Conservation (phyloP, 2,888 invertebrate genomes). For the Cephus pulcher region DNA sequence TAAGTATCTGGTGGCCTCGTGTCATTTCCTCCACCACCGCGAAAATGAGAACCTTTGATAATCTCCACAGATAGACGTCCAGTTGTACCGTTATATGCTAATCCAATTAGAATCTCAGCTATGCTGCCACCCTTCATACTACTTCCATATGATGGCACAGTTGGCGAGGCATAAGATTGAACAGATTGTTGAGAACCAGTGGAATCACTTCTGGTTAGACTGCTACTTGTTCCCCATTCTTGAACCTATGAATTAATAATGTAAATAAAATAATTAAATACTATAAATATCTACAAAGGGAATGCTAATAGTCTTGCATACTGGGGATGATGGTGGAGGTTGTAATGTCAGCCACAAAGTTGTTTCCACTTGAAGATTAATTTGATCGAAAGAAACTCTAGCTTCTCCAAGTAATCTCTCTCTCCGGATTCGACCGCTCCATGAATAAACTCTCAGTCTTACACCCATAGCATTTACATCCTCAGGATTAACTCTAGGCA, state of each 20-base stretch:
- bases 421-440: slow-evolving; percentile 90
- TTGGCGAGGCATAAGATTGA: slow-evolving; percentile 66
- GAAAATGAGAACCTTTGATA: slow-evolving; percentile 80
- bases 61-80: slow-evolving; percentile 94
- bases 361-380: slow-evolving; percentile 91
- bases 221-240: slow-evolving; percentile 62
- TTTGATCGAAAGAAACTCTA: slow-evolving; percentile 88
- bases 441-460: slow-evolving; percentile 88
- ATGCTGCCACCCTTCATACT: slow-evolving; percentile 87
- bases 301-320: slow-evolving; percentile 20
- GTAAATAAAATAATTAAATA: neutral
- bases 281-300: neutral
- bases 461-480: slow-evolving; percentile 94
- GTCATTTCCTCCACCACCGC: slow-evolving; percentile 64
- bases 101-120: slow-evolving; percentile 88
- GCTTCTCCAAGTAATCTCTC: slow-evolving; percentile 93
- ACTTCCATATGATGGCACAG: slow-evolving; percentile 56
- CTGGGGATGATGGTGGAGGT: slow-evolving; percentile 58
- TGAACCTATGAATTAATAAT: slow-evolving; percentile 40
- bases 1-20: slow-evolving; percentile 89
- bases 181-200: slow-evolving; percentile 93
- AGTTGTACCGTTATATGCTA: slow-evolving; percentile 93
- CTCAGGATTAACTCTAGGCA: slow-evolving; percentile 93
- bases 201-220: slow-evolving; percentile 89
- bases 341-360: slow-evolving; percentile 90